Evolutionary conservation across 2,797 vertebrate genomes (phyloP), one percentile per base, ranked within the genome.

Genomic region (Dipus sagitta): DNA sequence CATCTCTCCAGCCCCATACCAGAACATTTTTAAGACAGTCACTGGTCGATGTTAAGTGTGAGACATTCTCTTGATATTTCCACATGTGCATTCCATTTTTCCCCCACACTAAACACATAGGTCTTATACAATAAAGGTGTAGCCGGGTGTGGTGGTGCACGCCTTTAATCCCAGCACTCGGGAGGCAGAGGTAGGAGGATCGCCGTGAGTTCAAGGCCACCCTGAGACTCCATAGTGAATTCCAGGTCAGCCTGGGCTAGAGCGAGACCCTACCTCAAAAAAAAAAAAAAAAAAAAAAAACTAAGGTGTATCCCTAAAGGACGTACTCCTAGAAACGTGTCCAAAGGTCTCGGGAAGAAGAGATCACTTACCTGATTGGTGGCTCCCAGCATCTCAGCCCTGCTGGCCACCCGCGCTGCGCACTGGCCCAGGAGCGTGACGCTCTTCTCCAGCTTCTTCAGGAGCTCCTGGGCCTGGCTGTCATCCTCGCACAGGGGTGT

Each of bases 311-410:
- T 38, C 67, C 77, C 47, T 20, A 7, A 23, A 81, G 11, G 85
- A 42, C 10, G 24, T 77, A 13, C 47, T 54, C 34, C 32, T 76
- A 79, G 12, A 85, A 85, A 23, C 67, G 4, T n/a, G 87, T 65
- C 67, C 54, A 62, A 60, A 1, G 18, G 52, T 82, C 11, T 58
- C 52, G 52, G 7, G 32, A 23, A 60, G 77, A 82, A 79, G 64
- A 20, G n/a, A 64, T 0, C 1, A 12, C 84, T 94, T 97, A 99
- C 99, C 99, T 99, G 99, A 94, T 99, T 99, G 97, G 99, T 99
- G 72, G 99, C 99, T 85, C 99, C 99, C 52, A 99, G 94, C 99
- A 99, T 99, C 98, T 99, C 99, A 0, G 99, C 99, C 94, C 99
- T 99, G 94, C 99, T 99, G 96, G 99, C 99, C 0, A 99, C 99